A percentile compares a stretch with the other conserved stretches of the same genome.
These are phyloP conservation scores for Incurvaria masculella DNA, from an alignment of 2,888 invertebrate species.

Conservation along the genomic window DNA sequence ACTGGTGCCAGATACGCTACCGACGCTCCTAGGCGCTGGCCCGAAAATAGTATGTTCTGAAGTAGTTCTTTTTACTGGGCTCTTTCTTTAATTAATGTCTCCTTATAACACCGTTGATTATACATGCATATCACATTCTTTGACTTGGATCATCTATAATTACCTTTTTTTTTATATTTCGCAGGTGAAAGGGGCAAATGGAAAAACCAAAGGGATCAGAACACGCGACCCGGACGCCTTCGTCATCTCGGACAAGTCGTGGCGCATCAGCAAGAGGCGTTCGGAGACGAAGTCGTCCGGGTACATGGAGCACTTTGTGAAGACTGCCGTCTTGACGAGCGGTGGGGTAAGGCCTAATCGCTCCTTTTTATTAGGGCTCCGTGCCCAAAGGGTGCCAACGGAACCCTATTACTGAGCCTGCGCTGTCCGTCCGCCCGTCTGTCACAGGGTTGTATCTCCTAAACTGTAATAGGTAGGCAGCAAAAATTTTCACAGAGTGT, in stretches of 20 bases:
- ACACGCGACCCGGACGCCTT: constrained; percentile 30
- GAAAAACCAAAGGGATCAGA: constrained; percentile 42
- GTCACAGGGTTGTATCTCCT: too few relatives aligned
- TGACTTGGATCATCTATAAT: neutral
- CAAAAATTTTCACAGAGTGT: too few relatives aligned
- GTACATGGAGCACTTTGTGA: constrained; percentile 39
- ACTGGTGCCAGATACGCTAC: too few relatives aligned
- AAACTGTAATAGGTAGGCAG: too few relatives aligned
- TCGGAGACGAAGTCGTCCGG: constrained; percentile 17
- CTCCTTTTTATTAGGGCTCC: too few relatives aligned
- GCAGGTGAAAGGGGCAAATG: constrained; percentile 39
- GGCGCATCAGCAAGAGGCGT: constrained; percentile 35
- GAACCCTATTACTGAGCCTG: too few relatives aligned
- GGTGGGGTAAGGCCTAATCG: constrained; percentile 30
- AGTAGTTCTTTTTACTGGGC: neutral
- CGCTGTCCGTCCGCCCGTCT: too few relatives aligned
- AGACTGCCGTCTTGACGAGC: constrained; percentile 33
- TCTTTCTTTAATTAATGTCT: neutral
- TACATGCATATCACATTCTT: neutral
- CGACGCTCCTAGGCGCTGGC: too few relatives aligned
- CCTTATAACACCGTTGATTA: neutral
- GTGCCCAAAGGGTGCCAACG: too few relatives aligned
- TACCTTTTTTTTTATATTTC: constrained; percentile 9
- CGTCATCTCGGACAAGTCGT: constrained; percentile 39
- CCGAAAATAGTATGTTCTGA: neutral